A percentile compares a stretch with the other conserved stretches of the same genome.
phyloP scores from a whole-genome alignment of 2,113 vertebrate species.

The Rhinopomastus cyanomelas region DNA sequence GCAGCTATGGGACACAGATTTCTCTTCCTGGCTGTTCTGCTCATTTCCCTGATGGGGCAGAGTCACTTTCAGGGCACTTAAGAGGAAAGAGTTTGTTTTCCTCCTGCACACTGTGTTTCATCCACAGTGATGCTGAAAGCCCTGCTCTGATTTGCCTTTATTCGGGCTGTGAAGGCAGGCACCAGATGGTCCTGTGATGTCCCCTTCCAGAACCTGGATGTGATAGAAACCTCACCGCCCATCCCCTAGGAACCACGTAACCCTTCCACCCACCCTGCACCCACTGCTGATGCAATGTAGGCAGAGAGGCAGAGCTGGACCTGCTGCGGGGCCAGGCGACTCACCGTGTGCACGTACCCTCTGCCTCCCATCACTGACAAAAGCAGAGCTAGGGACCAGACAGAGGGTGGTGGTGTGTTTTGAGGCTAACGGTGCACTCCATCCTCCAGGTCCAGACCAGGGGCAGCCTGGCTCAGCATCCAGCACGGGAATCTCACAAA shows the following conservation, averaged over 20 bases:
- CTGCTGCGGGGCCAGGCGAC: not conserved
- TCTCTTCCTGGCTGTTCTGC: not conserved
- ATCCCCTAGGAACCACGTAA: accelerated
- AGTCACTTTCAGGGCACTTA: not conserved
- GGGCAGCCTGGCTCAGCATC: not conserved
- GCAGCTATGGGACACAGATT: not conserved
- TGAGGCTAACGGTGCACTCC: not conserved
- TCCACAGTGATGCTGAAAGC: not conserved
- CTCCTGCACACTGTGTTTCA: not conserved
- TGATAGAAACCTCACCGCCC: not conserved
- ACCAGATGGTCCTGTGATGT: not conserved
- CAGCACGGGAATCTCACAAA: not conserved
- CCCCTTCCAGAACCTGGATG: not conserved
- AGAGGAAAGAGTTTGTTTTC: not conserved
- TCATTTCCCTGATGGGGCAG: not conserved
- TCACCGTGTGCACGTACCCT: not conserved
- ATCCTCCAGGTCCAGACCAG: not conserved
- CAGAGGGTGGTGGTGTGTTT: not conserved
- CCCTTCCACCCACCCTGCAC: not conserved
- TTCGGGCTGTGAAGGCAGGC: not conserved
- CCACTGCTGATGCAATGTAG: not conserved
- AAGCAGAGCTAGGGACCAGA: not conserved
- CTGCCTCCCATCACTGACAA: not conserved
- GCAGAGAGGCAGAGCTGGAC: accelerated
- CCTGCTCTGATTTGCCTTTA: not conserved